phyloP scores from a whole-genome alignment of 2,797 vertebrate genomes.

The Erpetoichthys calabaricus region DNA sequence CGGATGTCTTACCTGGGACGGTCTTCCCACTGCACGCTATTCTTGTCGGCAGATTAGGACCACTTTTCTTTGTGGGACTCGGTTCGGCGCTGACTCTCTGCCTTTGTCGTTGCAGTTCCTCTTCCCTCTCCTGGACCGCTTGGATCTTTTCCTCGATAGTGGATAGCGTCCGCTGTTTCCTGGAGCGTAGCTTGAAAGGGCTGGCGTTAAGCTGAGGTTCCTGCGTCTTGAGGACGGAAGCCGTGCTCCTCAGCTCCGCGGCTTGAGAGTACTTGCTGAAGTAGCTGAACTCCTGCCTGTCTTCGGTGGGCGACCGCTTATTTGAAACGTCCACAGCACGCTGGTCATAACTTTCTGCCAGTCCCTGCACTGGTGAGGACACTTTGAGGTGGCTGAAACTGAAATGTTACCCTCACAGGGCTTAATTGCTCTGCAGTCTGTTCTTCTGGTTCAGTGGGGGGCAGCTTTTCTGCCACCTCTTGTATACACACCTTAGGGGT shows the following conservation, averaged over 20 bases:
- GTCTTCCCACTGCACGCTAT: conserved; percentile 63
- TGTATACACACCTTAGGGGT: too few species aligned
- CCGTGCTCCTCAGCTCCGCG: conserved; percentile 84
- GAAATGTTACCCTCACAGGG: conserved; percentile 20
- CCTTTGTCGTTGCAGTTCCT: conserved; percentile 82
- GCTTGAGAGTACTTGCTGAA: conserved; percentile 95
- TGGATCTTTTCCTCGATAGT: conserved; percentile 98
- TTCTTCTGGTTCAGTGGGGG: too few species aligned
- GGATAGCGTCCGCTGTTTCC: conserved; percentile 85
- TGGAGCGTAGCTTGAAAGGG: conserved; percentile 84
- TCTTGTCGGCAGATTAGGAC: conserved; percentile 55
- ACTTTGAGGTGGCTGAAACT: conserved; percentile 45
- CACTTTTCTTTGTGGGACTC: conserved; percentile 51
- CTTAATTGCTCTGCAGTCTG: too few species aligned
- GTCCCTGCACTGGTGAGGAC: too few species aligned
- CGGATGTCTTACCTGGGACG: conserved; percentile 80
- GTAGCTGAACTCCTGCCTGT: conserved; percentile 74
- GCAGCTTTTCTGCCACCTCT: conserved; percentile 15
- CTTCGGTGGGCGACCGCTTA: conserved; percentile 37
- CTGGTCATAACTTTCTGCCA: conserved; percentile 33
- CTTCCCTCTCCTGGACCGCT: conserved; percentile 85
- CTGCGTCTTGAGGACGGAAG: conserved; percentile 56
- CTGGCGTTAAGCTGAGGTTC: conserved; percentile 69
- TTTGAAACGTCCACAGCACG: conserved; percentile 20
- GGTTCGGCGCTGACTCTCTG: conserved; percentile 39